Conservation (phyloP, 2,113 vertebrate genomes). For the Mesembrinibis cayennensis region DNA sequence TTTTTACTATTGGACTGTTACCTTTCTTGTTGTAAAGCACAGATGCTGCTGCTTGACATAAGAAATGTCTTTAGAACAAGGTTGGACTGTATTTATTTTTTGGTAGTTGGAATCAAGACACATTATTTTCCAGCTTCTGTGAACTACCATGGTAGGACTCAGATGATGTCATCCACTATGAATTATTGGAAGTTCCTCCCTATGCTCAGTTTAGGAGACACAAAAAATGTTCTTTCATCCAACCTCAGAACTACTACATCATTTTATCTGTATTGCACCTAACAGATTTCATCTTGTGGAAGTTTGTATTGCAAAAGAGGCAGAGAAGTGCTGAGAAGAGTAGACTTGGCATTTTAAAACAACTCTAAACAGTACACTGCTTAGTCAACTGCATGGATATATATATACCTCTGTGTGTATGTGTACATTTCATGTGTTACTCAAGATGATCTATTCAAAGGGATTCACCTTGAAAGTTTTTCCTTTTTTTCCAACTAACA, state of each 20-base stretch:
- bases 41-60: not conserved
- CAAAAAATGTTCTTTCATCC: slow-evolving; percentile 23
- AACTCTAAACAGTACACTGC: not conserved
- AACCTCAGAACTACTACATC: not conserved
- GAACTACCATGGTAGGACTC: not conserved
- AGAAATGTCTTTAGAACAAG: not conserved
- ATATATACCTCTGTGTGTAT: accelerated
- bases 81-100: not conserved
- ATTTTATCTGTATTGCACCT: slow-evolving; percentile 12
- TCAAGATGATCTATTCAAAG: not conserved
- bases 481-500: not conserved
- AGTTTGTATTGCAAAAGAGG: slow-evolving; percentile 6
- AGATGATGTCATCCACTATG: not conserved
- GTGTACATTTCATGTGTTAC: not conserved
- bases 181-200: slow-evolving; percentile 16
- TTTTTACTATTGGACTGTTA: not conserved
- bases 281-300: slow-evolving; percentile 35
- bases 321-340: not conserved
- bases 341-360: not conserved
- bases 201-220: not conserved
- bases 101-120: not conserved
- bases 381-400: not conserved
- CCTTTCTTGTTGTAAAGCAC: not conserved
- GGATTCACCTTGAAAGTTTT: not conserved
- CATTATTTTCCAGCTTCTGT: slow-evolving; percentile 3